Percentiles rank a stretch among this genome's conserved stretches.
These are phyloP conservation scores for Cichladusa arquata DNA, from an alignment of 2,113 vertebrate species.

Conservation along the genomic window DNA sequence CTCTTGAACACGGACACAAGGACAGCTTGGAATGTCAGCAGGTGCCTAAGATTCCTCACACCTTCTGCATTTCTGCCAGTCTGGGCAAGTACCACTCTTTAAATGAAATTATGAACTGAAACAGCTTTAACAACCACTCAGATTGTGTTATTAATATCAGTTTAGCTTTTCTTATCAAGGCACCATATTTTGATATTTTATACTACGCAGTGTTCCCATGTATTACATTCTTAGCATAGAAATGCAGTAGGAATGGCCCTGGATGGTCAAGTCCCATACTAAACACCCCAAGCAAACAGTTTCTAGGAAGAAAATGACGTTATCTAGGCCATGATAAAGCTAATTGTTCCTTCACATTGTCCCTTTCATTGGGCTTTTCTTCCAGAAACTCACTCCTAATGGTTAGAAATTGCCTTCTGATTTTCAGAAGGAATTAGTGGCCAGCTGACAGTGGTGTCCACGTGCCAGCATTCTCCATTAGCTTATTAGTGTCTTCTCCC, in stretches of 20 bases:
- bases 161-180: not conserved
- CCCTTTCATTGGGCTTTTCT: not conserved
- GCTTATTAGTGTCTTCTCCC: conserved; percentile 28
- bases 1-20: not conserved
- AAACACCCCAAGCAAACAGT: not conserved
- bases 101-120: not conserved
- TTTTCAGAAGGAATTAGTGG: conserved; percentile 21
- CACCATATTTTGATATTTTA: not conserved
- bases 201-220: not conserved
- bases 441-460: not conserved
- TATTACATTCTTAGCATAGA: not conserved
- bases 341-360: not conserved
- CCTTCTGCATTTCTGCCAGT: not conserved
- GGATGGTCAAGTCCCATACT: not conserved
- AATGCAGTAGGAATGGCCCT: not conserved
- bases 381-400: conserved; percentile 35
- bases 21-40: not conserved
- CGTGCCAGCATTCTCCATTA: conserved; percentile 41
- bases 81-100: not conserved
- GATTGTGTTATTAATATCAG: not conserved
- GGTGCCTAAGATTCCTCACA: not conserved
- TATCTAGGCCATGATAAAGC: not conserved
- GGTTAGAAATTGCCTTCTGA: conserved; percentile 32
- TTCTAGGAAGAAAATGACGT: not conserved
- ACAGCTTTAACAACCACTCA: not conserved